Evolutionary conservation across 2,888 invertebrate species (phyloP).

Genomic region (Catocala nupta): DNA sequence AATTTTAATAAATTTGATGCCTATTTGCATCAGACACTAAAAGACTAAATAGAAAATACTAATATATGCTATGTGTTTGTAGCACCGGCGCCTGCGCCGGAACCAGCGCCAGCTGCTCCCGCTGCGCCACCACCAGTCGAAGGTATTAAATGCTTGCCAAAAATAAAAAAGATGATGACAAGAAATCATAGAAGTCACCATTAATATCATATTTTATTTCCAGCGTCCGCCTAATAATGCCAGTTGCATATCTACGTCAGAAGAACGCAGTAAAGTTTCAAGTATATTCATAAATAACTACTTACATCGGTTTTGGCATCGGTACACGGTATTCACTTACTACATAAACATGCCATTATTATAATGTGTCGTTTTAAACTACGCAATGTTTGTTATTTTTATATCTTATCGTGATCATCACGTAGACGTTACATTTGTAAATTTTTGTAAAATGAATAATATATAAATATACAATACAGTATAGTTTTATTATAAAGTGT

Average conservation of each 20-base stretch:
- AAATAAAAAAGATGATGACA: no score
- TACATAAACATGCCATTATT: slow-evolving; percentile 9
- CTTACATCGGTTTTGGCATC: no score
- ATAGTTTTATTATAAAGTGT: slow-evolving; percentile 26
- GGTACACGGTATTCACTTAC: neutral
- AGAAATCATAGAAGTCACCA: neutral
- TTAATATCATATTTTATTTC: slow-evolving; percentile 7
- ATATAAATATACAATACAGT: slow-evolving; percentile 18
- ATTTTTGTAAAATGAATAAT: slow-evolving; percentile 52
- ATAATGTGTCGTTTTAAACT: slow-evolving; percentile 9
- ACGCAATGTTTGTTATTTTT: slow-evolving; percentile 52
- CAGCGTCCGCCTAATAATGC: slow-evolving; percentile 66
- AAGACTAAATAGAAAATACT: no score
- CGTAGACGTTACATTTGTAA: slow-evolving; percentile 44
- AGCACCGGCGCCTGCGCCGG: slow-evolving; percentile 64
- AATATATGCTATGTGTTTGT: slow-evolving; percentile 6
- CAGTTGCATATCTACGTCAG: slow-evolving; percentile 3
- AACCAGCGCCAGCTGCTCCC: slow-evolving; percentile 71
- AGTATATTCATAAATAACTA: neutral
- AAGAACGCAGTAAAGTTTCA: neutral
- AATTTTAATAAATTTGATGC: no score
- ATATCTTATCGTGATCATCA: slow-evolving; percentile 43
- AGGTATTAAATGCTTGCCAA: slow-evolving; percentile 53
- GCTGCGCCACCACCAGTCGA: slow-evolving; percentile 54
- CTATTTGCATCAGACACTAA: no score